Evolutionary conservation across 2,888 invertebrate species (phyloP).

Genomic region (Troides aeacus): DNA sequence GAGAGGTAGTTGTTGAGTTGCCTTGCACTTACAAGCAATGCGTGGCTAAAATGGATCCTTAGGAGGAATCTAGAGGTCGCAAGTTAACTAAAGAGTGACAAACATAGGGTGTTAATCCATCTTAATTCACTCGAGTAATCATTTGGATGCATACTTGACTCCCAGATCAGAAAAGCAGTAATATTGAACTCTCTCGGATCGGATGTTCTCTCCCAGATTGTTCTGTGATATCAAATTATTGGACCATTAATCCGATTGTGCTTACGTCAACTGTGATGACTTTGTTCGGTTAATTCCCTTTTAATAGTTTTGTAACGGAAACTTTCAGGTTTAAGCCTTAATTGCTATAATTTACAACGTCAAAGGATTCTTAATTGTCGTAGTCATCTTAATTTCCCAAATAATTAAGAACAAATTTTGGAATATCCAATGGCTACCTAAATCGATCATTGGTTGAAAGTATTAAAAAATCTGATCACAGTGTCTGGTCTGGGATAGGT

Average conservation of each 20-base stretch:
- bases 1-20: no score
- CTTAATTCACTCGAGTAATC: no score
- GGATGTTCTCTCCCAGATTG: no score
- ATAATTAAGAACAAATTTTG: not conserved
- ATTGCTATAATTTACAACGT: slow-evolving; percentile 9
- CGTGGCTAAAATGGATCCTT: no score
- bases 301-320: slow-evolving; percentile 23
- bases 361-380: not conserved
- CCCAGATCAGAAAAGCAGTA: no score
- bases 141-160: no score
- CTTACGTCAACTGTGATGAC: not conserved
- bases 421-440: not conserved
- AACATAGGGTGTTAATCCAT: no score
- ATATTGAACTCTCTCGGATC: no score
- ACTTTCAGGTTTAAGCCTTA: slow-evolving; percentile 7
- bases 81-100: no score
- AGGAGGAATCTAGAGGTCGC: no score
- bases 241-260: not conserved
- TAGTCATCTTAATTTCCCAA: not conserved
- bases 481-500: not conserved
- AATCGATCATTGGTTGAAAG: not conserved
- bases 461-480: not conserved
- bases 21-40: no score
- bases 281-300: not conserved
- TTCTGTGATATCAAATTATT: not conserved